phyloP scores from a whole-genome alignment of 2,888 invertebrate genomes.

The Lasioglossum figueresi region DNA sequence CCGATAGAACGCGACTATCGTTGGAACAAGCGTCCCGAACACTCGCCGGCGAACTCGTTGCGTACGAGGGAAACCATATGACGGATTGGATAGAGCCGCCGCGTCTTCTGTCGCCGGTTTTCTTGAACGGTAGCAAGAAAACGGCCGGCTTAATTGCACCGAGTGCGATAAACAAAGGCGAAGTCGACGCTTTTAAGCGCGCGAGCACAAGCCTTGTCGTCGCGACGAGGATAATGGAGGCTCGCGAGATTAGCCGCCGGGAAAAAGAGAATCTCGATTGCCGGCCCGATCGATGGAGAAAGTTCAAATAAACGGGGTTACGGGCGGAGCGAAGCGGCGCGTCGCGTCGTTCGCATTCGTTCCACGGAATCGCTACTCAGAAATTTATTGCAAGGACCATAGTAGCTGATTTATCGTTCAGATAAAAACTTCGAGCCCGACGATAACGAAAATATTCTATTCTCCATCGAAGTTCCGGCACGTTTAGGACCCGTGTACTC shows the following conservation, averaged over 20 bases:
- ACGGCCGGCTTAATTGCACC: neutral
- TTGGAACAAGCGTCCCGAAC: neutral
- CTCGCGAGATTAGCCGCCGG: constrained; percentile 11
- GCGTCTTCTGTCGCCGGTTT: neutral
- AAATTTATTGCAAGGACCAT: neutral
- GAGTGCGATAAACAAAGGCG: constrained; percentile 6
- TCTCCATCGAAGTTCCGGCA: neutral
- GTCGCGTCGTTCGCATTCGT: neutral
- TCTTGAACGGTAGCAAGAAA: neutral
- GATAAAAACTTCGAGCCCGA: neutral
- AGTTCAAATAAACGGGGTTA: constrained; percentile 12
- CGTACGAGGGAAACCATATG: neutral
- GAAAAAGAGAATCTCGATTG: constrained; percentile 6
- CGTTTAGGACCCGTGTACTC: too few species aligned
- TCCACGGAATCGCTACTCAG: neutral
- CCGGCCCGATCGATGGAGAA: neutral
- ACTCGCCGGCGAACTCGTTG: neutral
- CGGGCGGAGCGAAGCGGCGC: neutral
- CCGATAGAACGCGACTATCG: neutral
- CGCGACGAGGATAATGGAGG: constrained; percentile 14
- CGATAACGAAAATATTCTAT: neutral
- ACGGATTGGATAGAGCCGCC: neutral
- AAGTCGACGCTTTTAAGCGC: neutral
- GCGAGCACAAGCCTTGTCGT: neutral
- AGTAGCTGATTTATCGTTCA: neutral